phyloP scores from a whole-genome alignment of 1,140 invertebrate species.

The Trichonephila clavipes region DNA sequence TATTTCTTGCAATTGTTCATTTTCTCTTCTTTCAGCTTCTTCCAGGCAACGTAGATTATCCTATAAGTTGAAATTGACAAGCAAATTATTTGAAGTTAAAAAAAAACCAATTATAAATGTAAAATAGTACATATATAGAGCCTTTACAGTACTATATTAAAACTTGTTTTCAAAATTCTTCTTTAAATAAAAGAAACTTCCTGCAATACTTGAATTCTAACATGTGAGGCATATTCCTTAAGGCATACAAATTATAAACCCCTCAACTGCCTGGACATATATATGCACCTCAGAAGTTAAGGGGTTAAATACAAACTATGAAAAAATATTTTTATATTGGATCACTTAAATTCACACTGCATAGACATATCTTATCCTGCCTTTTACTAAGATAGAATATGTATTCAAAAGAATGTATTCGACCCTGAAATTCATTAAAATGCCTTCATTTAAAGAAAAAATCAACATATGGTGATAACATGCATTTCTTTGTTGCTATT shows the following conservation, averaged over 20 bases:
- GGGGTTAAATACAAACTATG: too few relatives aligned
- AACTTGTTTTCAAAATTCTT: neutral
- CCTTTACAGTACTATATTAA: neutral
- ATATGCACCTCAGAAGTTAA: too few relatives aligned
- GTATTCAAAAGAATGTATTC: too few relatives aligned
- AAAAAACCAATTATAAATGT: too few relatives aligned
- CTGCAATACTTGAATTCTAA: neutral
- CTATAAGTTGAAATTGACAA: neutral
- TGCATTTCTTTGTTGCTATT: too few relatives aligned
- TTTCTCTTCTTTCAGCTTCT: conserved; percentile 28
- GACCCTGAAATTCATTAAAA: too few relatives aligned
- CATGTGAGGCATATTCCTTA: neutral
- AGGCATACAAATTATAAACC: too few relatives aligned
- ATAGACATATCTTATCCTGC: too few relatives aligned
- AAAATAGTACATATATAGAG: neutral
- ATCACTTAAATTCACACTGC: neutral
- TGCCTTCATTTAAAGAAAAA: too few relatives aligned
- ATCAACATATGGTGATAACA: too few relatives aligned
- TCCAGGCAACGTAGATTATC: conserved; percentile 3
- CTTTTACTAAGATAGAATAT: too few relatives aligned
- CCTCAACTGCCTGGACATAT: too few relatives aligned
- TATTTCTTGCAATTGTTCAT: conserved; percentile 8
- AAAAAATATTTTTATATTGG: neutral
- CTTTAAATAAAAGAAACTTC: neutral
- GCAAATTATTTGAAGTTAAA: neutral